A percentile compares a stretch with the other conserved stretches of the same genome.
phyloP scores from a whole-genome alignment of 2,113 vertebrate genomes.

The Sebastes fasciatus region DNA sequence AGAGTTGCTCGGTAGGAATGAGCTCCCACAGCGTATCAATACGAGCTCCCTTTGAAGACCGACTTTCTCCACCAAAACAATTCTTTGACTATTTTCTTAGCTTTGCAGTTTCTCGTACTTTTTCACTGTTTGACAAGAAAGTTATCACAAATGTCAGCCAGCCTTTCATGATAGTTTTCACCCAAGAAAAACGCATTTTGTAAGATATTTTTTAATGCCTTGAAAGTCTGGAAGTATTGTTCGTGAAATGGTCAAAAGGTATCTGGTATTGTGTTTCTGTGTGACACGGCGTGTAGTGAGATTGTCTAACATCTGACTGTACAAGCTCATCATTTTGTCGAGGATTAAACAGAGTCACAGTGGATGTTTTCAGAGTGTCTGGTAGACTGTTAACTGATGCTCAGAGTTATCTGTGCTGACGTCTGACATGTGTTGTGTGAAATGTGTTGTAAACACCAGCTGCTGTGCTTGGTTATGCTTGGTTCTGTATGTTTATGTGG shows the following conservation, averaged over 20 bases:
- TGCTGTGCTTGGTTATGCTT: not conserved
- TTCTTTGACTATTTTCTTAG: constrained; percentile 15
- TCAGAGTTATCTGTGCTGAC: constrained; percentile 1
- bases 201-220: constrained; percentile 1
- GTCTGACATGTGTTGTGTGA: constrained; percentile 15
- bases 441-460: constrained; percentile 36
- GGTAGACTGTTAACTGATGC: not conserved
- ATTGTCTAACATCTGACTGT: not conserved
- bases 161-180: constrained; percentile 3
- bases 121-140: constrained; percentile 24
- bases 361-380: not conserved
- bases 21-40: constrained; percentile 39
- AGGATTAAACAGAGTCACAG: not conserved
- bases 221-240: not conserved
- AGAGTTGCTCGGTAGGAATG: constrained; percentile 27
- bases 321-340: not conserved
- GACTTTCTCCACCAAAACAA: constrained; percentile 26
- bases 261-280: not conserved
- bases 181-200: not conserved
- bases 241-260: not conserved
- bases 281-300: not conserved
- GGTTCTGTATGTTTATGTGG: not conserved
- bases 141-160: constrained; percentile 4
- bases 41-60: constrained; percentile 45
- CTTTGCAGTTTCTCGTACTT: constrained; percentile 18